Evolutionary conservation across 2,113 vertebrate genomes (phyloP).

Genomic region (Engystomops pustulosus): DNA sequence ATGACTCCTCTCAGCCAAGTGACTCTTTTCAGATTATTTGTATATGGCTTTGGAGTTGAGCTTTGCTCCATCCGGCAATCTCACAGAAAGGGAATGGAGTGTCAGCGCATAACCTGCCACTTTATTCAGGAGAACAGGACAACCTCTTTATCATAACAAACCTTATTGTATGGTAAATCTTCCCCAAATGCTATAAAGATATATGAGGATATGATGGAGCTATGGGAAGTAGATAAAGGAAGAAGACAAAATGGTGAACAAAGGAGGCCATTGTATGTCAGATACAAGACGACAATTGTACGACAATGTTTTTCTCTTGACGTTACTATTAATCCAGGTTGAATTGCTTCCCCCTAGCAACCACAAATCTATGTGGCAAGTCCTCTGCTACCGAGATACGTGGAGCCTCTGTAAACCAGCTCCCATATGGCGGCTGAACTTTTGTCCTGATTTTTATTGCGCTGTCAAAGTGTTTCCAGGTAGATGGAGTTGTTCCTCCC

Average conservation of each 20-base stretch:
- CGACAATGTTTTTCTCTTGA: neutral
- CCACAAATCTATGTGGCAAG: neutral
- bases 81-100: too few species aligned
- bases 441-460: constrained; percentile 39
- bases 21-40: too few species aligned
- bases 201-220: neutral
- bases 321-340: neutral
- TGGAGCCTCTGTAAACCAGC: neutral
- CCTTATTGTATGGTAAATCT: too few species aligned
- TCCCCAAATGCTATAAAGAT: neutral
- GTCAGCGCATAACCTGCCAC: too few species aligned
- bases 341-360: constrained; percentile 41
- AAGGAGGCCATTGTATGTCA: neutral
- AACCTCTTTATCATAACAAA: too few species aligned
- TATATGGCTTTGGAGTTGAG: too few species aligned
- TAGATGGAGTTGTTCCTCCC: constrained; percentile 19
- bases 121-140: too few species aligned
- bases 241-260: neutral
- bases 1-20: too few species aligned
- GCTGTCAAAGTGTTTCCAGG: constrained; percentile 31
- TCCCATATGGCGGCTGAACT: constrained; percentile 33
- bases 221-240: neutral
- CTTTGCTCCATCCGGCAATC: too few species aligned
- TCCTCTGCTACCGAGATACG: constrained; percentile 37
- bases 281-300: neutral